Evolutionary conservation across 2,888 invertebrate genomes (phyloP).

Genomic region (Ophion obscuratus): DNA sequence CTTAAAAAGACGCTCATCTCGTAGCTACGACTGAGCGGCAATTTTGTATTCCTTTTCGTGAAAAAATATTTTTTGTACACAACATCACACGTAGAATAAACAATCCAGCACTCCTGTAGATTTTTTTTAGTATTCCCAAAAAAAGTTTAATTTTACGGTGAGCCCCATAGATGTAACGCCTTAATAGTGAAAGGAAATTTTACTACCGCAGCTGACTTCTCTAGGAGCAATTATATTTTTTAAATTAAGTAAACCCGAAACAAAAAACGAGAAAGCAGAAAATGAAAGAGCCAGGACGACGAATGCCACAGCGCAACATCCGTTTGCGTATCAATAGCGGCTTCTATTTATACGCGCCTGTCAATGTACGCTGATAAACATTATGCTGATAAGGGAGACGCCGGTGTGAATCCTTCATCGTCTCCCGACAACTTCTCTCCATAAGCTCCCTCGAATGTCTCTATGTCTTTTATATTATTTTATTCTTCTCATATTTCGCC

Average conservation of each 20-base stretch:
- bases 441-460: background rate
- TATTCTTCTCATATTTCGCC: background rate
- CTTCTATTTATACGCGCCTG: constrained; percentile 21
- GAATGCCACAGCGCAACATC: constrained; percentile 50
- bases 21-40: too few species aligned
- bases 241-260: background rate
- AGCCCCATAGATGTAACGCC: too few species aligned
- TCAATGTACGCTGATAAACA: constrained; percentile 47
- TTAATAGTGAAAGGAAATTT: too few species aligned
- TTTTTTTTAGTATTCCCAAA: too few species aligned
- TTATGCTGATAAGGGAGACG: constrained; percentile 49
- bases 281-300: constrained; percentile 46
- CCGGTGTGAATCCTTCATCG: constrained; percentile 32
- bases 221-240: background rate
- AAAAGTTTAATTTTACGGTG: too few species aligned
- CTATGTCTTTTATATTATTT: background rate
- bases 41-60: too few species aligned
- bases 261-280: constrained; percentile 7
- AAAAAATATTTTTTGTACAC: too few species aligned
- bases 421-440: constrained; percentile 28
- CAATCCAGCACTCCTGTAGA: too few species aligned
- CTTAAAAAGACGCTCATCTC: too few species aligned
- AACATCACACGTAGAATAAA: too few species aligned
- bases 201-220: background rate
- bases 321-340: constrained; percentile 40